Conservation (phyloP, 2,797 vertebrate species). For the Eulemur albifrons region DNA sequence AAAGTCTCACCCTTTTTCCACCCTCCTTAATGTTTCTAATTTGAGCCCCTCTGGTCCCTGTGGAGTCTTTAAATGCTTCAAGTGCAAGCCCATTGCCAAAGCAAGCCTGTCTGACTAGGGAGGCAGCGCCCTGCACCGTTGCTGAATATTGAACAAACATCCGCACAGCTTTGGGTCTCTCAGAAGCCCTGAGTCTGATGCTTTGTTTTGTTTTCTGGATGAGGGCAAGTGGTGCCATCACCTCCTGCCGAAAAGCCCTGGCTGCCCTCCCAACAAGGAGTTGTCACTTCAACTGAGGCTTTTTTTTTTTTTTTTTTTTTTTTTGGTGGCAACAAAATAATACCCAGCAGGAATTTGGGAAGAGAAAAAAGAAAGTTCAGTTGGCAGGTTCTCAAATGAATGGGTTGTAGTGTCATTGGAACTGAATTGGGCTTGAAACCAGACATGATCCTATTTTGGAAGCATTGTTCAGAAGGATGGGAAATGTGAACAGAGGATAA, state of each 20-base stretch:
- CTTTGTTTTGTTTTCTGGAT: conserved; percentile 75
- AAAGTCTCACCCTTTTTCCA: conserved; percentile 62
- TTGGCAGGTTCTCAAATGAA: conserved; percentile 79
- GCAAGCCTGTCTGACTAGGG: conserved; percentile 50
- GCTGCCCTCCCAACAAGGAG: conserved; percentile 71
- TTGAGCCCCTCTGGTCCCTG: conserved; percentile 57
- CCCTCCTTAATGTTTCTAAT: conserved; percentile 67
- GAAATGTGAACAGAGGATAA: conserved; percentile 76
- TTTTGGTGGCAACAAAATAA: conserved; percentile 76
- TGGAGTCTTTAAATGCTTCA: conserved; percentile 73
- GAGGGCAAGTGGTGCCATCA: conserved; percentile 70
- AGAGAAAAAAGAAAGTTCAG: conserved; percentile 76
- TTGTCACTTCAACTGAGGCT: conserved; percentile 69
- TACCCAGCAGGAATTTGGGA: conserved; percentile 79
- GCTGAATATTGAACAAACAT: conserved; percentile 57
- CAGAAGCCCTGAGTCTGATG: conserved; percentile 64
- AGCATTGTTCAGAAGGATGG: conserved; percentile 72
- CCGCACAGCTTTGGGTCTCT: conserved; percentile 44
- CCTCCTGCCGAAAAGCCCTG: conserved; percentile 75
- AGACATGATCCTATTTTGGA: conserved; percentile 79
- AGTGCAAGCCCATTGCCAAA: conserved; percentile 63
- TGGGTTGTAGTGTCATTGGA: conserved; percentile 74
- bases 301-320: conserved; percentile 41
- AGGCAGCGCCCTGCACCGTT: conserved; percentile 56
- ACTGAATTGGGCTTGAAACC: conserved; percentile 76